A percentile compares a stretch with the other conserved stretches of the same genome.
These are phyloP conservation scores for Tragelaphus eurycerus DNA, from an alignment of 2,797 vertebrate species.

Conservation along the genomic window DNA sequence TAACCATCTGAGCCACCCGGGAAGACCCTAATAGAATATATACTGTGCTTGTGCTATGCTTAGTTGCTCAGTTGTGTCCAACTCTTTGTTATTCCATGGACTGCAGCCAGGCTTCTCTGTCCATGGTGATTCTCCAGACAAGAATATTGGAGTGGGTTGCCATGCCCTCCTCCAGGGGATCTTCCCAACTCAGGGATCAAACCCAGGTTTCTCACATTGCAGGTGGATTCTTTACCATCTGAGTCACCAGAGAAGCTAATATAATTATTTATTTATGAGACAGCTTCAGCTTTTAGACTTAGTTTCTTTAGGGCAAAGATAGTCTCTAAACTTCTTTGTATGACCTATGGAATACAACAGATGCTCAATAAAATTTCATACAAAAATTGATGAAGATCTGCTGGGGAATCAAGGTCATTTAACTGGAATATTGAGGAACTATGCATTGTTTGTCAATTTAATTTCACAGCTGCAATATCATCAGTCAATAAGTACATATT, in stretches of 20 bases:
- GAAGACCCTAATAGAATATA: not conserved
- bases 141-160: not conserved
- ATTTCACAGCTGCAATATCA: not conserved
- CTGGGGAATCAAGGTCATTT: not conserved
- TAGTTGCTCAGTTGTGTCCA: not conserved
- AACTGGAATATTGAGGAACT: not conserved
- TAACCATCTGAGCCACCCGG: not conserved
- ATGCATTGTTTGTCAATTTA: not conserved
- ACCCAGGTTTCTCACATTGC: not conserved
- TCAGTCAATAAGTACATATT: not conserved
- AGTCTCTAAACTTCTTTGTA: conserved; percentile 1
- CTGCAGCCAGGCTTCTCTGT: not conserved
- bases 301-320: not conserved
- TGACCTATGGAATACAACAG: not conserved
- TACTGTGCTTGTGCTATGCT: not conserved
- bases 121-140: not conserved
- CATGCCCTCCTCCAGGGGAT: not conserved
- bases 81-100: not conserved
- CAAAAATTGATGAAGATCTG: not conserved
- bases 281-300: not conserved
- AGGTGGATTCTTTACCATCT: not conserved
- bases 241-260: not conserved
- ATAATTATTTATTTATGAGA: not conserved
- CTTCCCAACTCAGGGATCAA: not conserved
- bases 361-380: conserved; percentile 1